These are phyloP conservation scores for Philopedon plagiatum DNA, from an alignment of 2,888 invertebrate species.

Conservation along the genomic window DNA sequence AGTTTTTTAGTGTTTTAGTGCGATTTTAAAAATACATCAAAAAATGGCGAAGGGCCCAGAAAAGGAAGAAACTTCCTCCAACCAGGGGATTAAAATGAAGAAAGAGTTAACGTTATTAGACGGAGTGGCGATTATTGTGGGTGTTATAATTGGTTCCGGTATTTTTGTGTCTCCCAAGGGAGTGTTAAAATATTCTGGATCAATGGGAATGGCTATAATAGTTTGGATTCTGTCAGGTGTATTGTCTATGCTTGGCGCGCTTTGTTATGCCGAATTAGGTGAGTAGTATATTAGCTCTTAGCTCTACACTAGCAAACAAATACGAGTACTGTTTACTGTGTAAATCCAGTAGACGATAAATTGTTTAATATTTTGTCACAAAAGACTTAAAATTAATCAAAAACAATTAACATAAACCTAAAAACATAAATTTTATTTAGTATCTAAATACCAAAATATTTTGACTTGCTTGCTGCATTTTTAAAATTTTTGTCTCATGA, in stretches of 20 bases:
- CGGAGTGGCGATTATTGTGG: conserved; percentile 94
- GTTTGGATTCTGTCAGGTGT: conserved; percentile 93
- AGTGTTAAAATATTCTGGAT: conserved; percentile 90
- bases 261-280: conserved; percentile 98
- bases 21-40: not conserved
- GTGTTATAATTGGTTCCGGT: conserved; percentile 96
- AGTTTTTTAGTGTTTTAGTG: too few species aligned
- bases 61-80: conserved; percentile 34
- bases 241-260: conserved; percentile 92
- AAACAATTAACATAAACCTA: too few species aligned
- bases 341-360: too few species aligned
- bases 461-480: too few species aligned
- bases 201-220: conserved; percentile 88
- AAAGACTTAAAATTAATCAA: too few species aligned
- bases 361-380: too few species aligned
- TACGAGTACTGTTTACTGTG: too few species aligned
- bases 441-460: too few species aligned
- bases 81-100: conserved; percentile 80
- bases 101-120: conserved; percentile 91
- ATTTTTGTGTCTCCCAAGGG: conserved; percentile 98
- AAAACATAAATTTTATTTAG: too few species aligned
- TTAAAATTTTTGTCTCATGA: too few species aligned
- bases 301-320: too few species aligned
- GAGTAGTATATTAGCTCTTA: conserved; percentile 13
- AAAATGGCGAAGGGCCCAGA: conserved; percentile 33